A percentile compares a stretch with the other conserved stretches of the same genome.
phyloP scores from a whole-genome alignment of 2,797 vertebrate species.

The Eurystomus glaucurus region DNA sequence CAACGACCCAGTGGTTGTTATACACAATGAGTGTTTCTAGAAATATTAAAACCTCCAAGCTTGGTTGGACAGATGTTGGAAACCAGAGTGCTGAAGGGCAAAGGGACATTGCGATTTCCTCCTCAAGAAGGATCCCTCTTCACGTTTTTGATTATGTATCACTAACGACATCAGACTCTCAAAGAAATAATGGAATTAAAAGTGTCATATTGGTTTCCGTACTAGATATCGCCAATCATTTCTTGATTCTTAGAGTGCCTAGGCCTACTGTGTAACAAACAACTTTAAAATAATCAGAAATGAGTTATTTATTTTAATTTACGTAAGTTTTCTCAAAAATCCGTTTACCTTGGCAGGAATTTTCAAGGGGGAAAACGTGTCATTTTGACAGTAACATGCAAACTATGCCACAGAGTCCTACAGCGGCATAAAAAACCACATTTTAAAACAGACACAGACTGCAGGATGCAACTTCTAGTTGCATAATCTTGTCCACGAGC shows the following conservation, averaged over 20 bases:
- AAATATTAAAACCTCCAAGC: background rate
- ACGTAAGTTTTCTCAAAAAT: background rate
- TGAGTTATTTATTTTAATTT: background rate
- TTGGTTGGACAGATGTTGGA: background rate
- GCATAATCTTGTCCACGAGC: background rate
- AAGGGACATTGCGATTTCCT: background rate
- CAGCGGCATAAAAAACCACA: background rate
- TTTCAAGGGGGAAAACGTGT: background rate
- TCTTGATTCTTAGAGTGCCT: background rate
- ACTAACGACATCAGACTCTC: background rate
- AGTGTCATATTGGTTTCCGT: background rate
- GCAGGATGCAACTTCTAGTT: background rate
- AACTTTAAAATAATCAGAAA: background rate
- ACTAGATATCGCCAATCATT: background rate
- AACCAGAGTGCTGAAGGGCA: constrained; percentile 7
- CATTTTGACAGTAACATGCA: background rate
- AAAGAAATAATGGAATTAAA: background rate
- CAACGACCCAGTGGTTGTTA: background rate
- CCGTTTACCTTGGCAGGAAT: background rate
- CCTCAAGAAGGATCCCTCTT: background rate
- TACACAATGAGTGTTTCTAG: background rate
- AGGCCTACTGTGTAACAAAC: background rate
- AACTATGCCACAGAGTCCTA: background rate
- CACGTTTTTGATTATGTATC: background rate
- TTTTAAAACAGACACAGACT: background rate